Percentiles rank a stretch among this genome's conserved stretches.
These are phyloP conservation scores for Ichneumoninae sp. DNA, from an alignment of 2,888 invertebrate species.

Conservation along the genomic window DNA sequence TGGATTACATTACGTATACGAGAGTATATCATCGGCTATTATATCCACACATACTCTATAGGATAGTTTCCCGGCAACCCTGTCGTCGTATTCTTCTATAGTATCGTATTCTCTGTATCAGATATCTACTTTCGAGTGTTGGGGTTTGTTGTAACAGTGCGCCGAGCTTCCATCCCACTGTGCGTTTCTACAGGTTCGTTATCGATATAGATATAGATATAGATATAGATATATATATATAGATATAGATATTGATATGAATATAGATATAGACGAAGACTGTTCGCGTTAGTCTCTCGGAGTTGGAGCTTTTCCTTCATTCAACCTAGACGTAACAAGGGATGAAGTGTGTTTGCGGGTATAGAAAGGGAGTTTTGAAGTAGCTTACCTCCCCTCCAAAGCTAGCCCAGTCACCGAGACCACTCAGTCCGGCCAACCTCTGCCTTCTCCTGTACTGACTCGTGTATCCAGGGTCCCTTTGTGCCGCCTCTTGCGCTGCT, in stretches of 20 bases:
- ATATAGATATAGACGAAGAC: background rate
- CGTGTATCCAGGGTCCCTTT: conserved; percentile 84
- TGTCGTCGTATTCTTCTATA: background rate
- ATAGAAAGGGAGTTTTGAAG: conserved; percentile 18
- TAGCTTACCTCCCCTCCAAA: conserved; percentile 83
- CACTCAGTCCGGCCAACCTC: conserved; percentile 83
- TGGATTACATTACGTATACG: conserved; percentile 58
- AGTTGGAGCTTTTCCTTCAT: conserved; percentile 10
- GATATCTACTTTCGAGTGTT: background rate
- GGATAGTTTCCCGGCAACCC: background rate
- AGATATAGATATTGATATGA: too few species aligned
- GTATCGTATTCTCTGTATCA: conserved; percentile 10
- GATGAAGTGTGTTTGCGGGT: conserved; percentile 4
- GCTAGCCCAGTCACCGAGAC: conserved; percentile 84
- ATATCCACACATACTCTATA: conserved; percentile 21
- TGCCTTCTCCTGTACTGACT: conserved; percentile 84
- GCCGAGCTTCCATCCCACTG: background rate
- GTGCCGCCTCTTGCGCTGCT: conserved; percentile 97
- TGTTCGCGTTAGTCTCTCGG: background rate
- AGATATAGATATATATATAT: background rate
- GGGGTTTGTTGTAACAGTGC: conserved; percentile 10
- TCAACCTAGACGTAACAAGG: background rate
- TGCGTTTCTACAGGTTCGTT: background rate
- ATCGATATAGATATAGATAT: background rate
- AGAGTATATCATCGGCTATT: conserved; percentile 47